Base-by-base conservation (phyloP, 2,797 vertebrate genomes). In the Halcyon chelicuti region DNA sequence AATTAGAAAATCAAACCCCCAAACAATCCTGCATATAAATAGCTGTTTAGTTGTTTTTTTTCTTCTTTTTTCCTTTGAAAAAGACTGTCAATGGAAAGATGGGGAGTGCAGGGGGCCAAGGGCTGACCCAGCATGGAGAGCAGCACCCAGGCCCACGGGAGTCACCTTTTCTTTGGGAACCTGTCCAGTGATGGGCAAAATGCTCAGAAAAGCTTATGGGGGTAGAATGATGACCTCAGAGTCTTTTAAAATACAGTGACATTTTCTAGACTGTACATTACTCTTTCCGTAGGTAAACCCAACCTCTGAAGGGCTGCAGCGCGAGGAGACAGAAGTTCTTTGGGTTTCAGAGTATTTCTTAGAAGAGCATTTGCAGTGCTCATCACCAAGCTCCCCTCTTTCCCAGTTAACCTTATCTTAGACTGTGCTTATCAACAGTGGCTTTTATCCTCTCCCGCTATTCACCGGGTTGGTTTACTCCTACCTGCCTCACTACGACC, bases 141-240 rank as follows among this genome's bases (percentile, higher is more conserved):
- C 57, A 14, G 46, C 18, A 22, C 37, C 39, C 1, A 1, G n/a
- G 31, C 68, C 58, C 7, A 0, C 6, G 7, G 25, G 35, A 46
- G 29, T 20, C 54, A 13, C 9, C n/a, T 52, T 21, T 28, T 46
- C 39, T 18, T 39, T 1, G 29, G 42, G 18, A 55, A 8, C 57
- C 49, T 4, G 13, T 10, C n/a, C 20, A 1, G 42, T 1, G 6
- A 31, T 0, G 61, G 51, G 14, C 73, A 62, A 5, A 62, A 23
- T 0, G 5, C 49, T 52, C 23, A 12, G 67, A 22, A 57, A 57
- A 29, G 3, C 35, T 49, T 7, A 3, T 21, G 39, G 18, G 11
- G 47, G 35, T 26, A 20, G 33, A 72, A 17, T 42, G 52, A 35
- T 40, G 65, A 76, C 19, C 60, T 66, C 20, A 2, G 47, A 39